Evolutionary conservation across 1,140 invertebrate species (phyloP), one percentile per base, ranked within the genome.

Genomic region (Oreohelix idahoensis): DNA sequence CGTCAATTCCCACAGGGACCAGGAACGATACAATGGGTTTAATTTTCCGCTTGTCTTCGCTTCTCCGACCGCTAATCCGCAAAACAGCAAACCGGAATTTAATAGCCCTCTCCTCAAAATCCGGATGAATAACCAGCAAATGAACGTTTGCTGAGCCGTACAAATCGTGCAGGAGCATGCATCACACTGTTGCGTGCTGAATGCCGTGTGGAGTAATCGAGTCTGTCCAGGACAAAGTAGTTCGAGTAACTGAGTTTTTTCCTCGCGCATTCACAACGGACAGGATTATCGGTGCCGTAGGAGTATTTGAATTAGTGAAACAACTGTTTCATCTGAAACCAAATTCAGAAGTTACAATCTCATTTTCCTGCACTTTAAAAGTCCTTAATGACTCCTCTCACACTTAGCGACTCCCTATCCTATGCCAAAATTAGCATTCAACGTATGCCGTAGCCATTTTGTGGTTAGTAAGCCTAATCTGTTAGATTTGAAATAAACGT

Each of bases 31-130:
- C 63, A 66, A 66, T 66, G 63, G 32, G 63, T 66, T 66, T 66
- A 66, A 66, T 66, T 66, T 66, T 66, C 63, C 63, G 63, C 63
- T n/a, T 66, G 63, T 66, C 63, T 66, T 66, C 63, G 63, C 63
- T 17, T 66, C 63, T 66, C n/a, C 63, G 8, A 66, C 63, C n/a
- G 63, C 29, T 66, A 66, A 66, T 66, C 63, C 63, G 63, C 63
- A 66, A 66, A 66, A 66, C 63, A 66, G 63, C 63, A 66, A 66
- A 66, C 63, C 63, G 29, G 63, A 66, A 66, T 66, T 66, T 66
- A 66, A 66, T 66, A 66, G 63, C 63, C 5, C 63, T 32, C 63
- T 66, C 63, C 32, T 66, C 29, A 17, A 66, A 66, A 29, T 66
- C 63, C 63, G 29, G 63, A 29, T 66, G 29, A 66, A 66, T 66